Percentiles rank a stretch among this genome's conserved stretches.
Conservation (phyloP, 2,797 vertebrate species). For the Acanthornis magna region DNA sequence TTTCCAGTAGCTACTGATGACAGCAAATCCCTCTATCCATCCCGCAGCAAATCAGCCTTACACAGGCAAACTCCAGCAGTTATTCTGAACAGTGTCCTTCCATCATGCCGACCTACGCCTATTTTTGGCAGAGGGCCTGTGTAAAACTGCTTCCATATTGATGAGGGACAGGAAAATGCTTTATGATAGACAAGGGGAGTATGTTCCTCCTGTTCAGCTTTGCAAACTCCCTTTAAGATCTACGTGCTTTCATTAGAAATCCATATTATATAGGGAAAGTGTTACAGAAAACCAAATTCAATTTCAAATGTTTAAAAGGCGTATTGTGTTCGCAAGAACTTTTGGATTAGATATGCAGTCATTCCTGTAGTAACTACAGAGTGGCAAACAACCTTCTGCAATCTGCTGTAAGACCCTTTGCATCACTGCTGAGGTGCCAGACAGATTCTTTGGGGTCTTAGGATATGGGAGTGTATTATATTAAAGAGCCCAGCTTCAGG, state of each 20-base stretch:
- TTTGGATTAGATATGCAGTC: background rate
- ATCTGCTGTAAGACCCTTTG: background rate
- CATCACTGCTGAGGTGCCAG: background rate
- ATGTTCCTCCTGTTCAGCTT: background rate
- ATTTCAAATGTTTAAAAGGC: background rate
- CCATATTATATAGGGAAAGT: background rate
- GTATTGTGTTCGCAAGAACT: background rate
- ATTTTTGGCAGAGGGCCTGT: background rate
- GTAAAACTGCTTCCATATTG: background rate
- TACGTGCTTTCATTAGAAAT: background rate
- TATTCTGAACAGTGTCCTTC: background rate
- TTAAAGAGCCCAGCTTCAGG: background rate
- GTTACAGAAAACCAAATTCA: background rate
- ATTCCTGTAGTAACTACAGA: background rate
- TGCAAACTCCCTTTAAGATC: background rate
- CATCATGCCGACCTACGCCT: background rate
- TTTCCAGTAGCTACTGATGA: background rate
- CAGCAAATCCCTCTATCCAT: background rate
- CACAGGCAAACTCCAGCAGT: background rate
- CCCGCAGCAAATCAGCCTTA: background rate
- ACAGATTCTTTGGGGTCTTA: background rate
- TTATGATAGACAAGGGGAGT: background rate
- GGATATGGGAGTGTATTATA: background rate
- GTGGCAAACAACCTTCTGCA: background rate
- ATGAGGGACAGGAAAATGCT: background rate